phyloP scores from a whole-genome alignment of 2,888 invertebrate species.

The Athetis lepigone region DNA sequence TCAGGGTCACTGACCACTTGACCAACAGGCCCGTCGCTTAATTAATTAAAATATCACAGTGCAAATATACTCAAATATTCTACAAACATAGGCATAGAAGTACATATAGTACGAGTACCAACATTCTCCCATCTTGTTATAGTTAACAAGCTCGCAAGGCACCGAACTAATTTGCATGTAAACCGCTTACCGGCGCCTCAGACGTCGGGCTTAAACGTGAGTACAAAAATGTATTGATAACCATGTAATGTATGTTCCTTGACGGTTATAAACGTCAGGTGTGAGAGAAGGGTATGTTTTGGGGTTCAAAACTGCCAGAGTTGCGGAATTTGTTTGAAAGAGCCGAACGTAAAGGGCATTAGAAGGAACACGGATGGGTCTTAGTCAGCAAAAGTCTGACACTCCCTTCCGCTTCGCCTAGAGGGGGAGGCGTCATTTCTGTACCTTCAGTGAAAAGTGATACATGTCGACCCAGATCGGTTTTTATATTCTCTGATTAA shows the following conservation, averaged over 20 bases:
- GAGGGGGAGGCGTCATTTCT: no score
- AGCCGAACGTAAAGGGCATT: no score
- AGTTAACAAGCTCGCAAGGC: slow-evolving; percentile 56
- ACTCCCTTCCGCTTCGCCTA: no score
- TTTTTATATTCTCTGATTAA: slow-evolving; percentile 16
- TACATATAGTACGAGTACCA: background rate
- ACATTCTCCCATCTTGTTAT: slow-evolving; percentile 49
- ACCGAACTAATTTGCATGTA: slow-evolving; percentile 63
- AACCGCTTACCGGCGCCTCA: slow-evolving; percentile 61
- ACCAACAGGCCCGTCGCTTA: no score
- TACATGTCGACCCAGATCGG: slow-evolving; percentile 17
- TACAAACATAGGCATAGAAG: slow-evolving; percentile 13
- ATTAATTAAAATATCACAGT: no score
- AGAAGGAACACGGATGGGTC: no score
- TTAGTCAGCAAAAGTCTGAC: no score
- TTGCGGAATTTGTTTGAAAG: no score
- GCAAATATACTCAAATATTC: background rate
- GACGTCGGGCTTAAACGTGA: slow-evolving; percentile 30
- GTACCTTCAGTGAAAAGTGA: slow-evolving; percentile 17
- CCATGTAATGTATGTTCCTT: slow-evolving; percentile 2
- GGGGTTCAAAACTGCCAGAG: no score
- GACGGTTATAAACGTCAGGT: background rate
- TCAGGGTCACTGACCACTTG: no score
- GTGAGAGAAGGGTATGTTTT: background rate
- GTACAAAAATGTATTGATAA: slow-evolving; percentile 30